Percentiles rank a stretch among this genome's conserved stretches.
Evolutionary conservation across 2,113 vertebrate genomes (phyloP).

Genomic region (Rhinolophus sinicus): DNA sequence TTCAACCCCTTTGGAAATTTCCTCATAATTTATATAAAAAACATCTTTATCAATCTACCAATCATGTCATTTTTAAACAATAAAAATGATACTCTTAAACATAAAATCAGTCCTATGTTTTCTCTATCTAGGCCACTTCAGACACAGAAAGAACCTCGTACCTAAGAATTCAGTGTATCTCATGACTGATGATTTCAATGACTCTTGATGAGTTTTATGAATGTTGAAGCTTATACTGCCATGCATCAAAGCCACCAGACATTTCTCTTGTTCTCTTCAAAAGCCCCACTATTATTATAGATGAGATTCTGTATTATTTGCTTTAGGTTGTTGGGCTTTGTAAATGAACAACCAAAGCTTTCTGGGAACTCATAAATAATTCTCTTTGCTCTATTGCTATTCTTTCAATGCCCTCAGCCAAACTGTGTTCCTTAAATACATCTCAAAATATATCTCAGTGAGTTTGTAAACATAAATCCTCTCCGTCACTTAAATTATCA

Average conservation of each 20-base stretch:
- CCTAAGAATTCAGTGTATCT: background rate
- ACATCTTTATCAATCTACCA: background rate
- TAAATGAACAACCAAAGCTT: conserved; percentile 48
- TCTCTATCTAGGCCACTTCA: background rate
- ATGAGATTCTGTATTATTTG: conserved; percentile 18
- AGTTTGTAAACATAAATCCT: conserved; percentile 60
- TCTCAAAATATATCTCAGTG: conserved; percentile 50
- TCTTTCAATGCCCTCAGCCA: conserved; percentile 32
- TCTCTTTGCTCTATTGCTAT: conserved; percentile 10
- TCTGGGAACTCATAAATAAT: conserved; percentile 54
- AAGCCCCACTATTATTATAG: background rate
- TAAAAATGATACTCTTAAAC: background rate
- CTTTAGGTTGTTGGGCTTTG: background rate
- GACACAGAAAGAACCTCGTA: background rate
- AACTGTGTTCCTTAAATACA: conserved; percentile 51
- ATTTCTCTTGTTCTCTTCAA: background rate
- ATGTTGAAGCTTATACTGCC: background rate
- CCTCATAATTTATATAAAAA: background rate
- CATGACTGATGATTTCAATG: background rate
- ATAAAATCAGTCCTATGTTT: background rate
- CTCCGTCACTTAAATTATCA: conserved; percentile 63
- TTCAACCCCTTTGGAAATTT: background rate
- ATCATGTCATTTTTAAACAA: background rate
- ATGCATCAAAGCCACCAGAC: background rate
- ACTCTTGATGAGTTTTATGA: background rate